Percentiles rank a stretch among this genome's conserved stretches.
Evolutionary conservation across 2,797 vertebrate species (phyloP).

Genomic region (Myotis pilosus): DNA sequence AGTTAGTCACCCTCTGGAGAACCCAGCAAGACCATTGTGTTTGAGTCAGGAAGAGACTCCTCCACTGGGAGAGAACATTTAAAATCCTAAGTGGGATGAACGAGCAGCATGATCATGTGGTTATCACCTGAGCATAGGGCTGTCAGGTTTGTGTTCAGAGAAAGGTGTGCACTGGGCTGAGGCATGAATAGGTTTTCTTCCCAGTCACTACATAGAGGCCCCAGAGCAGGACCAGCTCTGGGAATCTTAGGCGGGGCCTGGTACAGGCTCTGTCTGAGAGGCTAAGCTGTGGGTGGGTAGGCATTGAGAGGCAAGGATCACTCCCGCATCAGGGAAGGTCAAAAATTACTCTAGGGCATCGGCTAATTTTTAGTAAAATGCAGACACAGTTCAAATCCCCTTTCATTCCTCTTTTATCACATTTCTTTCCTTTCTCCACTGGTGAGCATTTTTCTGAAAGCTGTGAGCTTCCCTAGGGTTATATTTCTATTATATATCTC

Average conservation of each 20-base stretch:
- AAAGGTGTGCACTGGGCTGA: neutral
- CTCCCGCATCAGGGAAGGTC: neutral
- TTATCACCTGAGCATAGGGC: too few species aligned
- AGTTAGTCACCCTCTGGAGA: neutral
- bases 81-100: neutral
- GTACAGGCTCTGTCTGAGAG: neutral
- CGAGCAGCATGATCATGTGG: too few species aligned
- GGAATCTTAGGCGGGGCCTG: neutral
- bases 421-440: too few species aligned
- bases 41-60: neutral
- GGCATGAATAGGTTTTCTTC: neutral
- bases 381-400: neutral
- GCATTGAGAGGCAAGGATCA: neutral
- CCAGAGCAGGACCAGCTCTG: neutral
- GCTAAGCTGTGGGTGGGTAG: neutral
- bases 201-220: neutral
- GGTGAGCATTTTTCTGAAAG: neutral
- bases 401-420: neutral
- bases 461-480: neutral
- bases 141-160: neutral
- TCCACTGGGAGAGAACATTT: neutral
- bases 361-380: neutral
- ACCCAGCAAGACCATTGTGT: neutral
- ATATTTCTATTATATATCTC: neutral
- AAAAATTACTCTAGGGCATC: neutral